Evolutionary conservation across 2,113 vertebrate species (phyloP).

Genomic region (Catagonus wagneri): DNA sequence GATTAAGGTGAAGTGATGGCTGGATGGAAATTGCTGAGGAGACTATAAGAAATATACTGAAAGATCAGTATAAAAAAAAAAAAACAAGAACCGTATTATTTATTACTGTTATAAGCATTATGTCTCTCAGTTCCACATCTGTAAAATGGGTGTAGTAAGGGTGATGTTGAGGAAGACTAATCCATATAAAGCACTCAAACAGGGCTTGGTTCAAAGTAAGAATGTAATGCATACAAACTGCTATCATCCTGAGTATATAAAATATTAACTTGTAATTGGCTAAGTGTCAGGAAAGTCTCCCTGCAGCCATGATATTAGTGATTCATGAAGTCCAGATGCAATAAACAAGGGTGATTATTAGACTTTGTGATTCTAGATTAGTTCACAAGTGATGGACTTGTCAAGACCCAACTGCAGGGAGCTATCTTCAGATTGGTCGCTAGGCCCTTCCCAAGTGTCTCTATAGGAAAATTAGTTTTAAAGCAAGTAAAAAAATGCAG

Average conservation of each 20-base stretch:
- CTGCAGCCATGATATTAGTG: background rate
- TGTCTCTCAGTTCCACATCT: background rate
- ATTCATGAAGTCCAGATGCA: background rate
- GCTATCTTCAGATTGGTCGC: background rate
- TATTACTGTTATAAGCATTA: conserved; percentile 10
- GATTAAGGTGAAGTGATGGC: background rate
- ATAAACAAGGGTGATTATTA: background rate
- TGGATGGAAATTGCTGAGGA: background rate
- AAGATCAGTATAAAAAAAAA: background rate
- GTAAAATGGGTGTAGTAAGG: background rate
- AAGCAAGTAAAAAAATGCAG: background rate
- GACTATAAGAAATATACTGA: background rate
- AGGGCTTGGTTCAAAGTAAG: background rate
- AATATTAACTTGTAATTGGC: background rate
- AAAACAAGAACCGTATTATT: background rate
- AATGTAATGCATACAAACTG: background rate
- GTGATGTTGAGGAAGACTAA: background rate
- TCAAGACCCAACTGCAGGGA: background rate
- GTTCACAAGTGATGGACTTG: background rate
- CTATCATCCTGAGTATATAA: background rate
- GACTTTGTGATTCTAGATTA: background rate
- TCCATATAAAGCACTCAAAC: background rate
- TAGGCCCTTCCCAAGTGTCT: background rate
- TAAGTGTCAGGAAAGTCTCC: background rate
- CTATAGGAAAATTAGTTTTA: background rate